A percentile compares a stretch with the other conserved stretches of the same genome.
Evolutionary conservation across 30 jellyfish, hydroid and myxozoan genomes (phyloP).

Genomic region (Turritopsis rubra): DNA sequence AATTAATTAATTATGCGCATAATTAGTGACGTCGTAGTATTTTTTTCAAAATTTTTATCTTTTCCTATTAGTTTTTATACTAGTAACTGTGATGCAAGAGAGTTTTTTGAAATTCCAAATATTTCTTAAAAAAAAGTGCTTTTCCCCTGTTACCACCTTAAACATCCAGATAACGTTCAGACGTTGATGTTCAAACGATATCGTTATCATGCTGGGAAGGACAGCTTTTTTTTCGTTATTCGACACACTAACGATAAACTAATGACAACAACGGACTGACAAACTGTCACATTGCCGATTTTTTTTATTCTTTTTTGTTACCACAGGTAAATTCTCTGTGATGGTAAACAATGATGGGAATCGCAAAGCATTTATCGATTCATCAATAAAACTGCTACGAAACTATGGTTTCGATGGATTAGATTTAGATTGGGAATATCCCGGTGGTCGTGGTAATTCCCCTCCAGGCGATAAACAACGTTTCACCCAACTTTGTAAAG

Average conservation of each 20-base stretch:
- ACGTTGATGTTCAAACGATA: background rate
- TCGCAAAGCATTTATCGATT: slow-evolving; percentile 62
- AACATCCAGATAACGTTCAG: background rate
- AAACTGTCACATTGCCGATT: background rate
- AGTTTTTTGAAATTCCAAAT: too few species aligned
- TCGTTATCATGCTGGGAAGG: background rate
- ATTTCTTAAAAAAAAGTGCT: too few species aligned
- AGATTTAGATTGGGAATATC: slow-evolving; percentile 97
- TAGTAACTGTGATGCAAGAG: too few species aligned
- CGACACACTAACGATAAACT: background rate
- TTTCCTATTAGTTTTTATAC: too few species aligned
- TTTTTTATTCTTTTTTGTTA: background rate
- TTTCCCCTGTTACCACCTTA: too few species aligned
- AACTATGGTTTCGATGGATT: slow-evolving; percentile 82
- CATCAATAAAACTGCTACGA: slow-evolving; percentile 73
- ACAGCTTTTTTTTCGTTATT: too few species aligned
- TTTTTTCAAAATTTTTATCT: too few species aligned
- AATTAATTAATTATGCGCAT: too few species aligned
- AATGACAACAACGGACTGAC: background rate
- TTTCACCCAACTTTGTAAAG: slow-evolving; percentile 72
- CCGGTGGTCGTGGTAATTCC: slow-evolving; percentile 84
- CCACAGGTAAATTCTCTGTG: slow-evolving; percentile 46
- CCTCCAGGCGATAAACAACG: slow-evolving; percentile 90
- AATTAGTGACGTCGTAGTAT: too few species aligned
- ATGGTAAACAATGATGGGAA: slow-evolving; percentile 81